Conservation (phyloP, 1,140 invertebrate species). For the Phymastichus coffea region DNA sequence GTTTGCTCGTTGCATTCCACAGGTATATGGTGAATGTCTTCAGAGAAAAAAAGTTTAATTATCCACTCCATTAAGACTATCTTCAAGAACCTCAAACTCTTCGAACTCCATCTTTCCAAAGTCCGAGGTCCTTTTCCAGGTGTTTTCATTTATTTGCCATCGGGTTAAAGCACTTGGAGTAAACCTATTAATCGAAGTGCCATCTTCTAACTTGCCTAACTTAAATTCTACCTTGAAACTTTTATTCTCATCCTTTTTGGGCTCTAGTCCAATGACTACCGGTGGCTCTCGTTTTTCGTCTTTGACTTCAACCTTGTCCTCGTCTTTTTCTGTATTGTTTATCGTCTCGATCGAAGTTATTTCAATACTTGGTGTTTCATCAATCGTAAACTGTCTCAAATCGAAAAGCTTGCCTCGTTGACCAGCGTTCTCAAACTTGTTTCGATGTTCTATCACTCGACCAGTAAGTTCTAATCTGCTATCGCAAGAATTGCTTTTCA, state of each 20-base stretch:
- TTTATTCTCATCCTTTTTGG: conserved; percentile 52
- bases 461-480: conserved; percentile 77
- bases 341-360: conserved; percentile 37
- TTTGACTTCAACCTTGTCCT: conserved; percentile 23
- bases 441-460: conserved; percentile 45
- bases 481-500: conserved; percentile 83
- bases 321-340: conserved; percentile 29
- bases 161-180: conserved; percentile 43
- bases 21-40: no score
- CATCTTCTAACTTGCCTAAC: conserved; percentile 41
- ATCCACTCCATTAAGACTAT: conserved; percentile 63
- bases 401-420: conserved; percentile 29
- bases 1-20: no score
- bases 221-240: conserved; percentile 45
- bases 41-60: no score
- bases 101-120: conserved; percentile 82
- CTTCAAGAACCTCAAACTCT: conserved; percentile 73
- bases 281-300: conserved; percentile 47
- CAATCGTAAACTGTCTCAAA: conserved; percentile 44
- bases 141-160: conserved; percentile 50
- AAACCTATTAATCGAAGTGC: conserved; percentile 37
- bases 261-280: conserved; percentile 48
- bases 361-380: conserved; percentile 49
- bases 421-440: conserved; percentile 29
- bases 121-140: conserved; percentile 51